Percentiles rank a stretch among this genome's conserved stretches.
Evolutionary conservation across 2,888 invertebrate species (phyloP).

Genomic region (Pseudeuparius sepicola): DNA sequence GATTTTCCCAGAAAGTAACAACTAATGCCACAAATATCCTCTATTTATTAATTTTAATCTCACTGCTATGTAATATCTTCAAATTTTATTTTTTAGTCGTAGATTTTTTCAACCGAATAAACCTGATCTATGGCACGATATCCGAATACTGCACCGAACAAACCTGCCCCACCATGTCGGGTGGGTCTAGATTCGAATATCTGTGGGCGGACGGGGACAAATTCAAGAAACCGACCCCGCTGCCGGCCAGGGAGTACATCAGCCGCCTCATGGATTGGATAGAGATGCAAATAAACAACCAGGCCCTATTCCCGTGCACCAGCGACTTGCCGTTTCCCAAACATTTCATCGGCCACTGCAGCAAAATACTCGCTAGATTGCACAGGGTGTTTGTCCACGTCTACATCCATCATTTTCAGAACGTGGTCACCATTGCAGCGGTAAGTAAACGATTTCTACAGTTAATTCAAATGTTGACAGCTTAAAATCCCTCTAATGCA

Average conservation of each 20-base stretch:
- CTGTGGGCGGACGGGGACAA: slow-evolving; percentile 80
- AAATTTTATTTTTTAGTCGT: slow-evolving; percentile 65
- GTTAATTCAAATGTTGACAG: too few species aligned
- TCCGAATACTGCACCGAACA: slow-evolving; percentile 74
- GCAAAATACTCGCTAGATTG: slow-evolving; percentile 78
- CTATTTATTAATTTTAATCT: too few species aligned
- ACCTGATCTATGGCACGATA: slow-evolving; percentile 83
- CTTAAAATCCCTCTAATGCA: too few species aligned
- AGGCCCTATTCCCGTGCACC: slow-evolving; percentile 73
- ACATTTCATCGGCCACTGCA: slow-evolving; percentile 65
- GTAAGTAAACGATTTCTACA: slow-evolving; percentile 51
- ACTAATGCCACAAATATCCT: too few species aligned
- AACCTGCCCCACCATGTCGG: slow-evolving; percentile 84
- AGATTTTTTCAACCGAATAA: slow-evolving; percentile 89
- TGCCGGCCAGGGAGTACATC: slow-evolving; percentile 79
- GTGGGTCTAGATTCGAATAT: slow-evolving; percentile 82
- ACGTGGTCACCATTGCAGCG: slow-evolving; percentile 75
- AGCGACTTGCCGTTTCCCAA: slow-evolving; percentile 82
- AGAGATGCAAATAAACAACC: slow-evolving; percentile 82
- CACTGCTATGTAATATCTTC: too few species aligned
- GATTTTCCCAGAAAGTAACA: too few species aligned
- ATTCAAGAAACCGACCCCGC: slow-evolving; percentile 66
- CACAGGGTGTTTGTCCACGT: slow-evolving; percentile 90
- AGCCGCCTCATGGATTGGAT: slow-evolving; percentile 85
- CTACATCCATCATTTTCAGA: slow-evolving; percentile 90